Conservation (phyloP, 2,888 invertebrate species). For the Calliphora vomitoria region DNA sequence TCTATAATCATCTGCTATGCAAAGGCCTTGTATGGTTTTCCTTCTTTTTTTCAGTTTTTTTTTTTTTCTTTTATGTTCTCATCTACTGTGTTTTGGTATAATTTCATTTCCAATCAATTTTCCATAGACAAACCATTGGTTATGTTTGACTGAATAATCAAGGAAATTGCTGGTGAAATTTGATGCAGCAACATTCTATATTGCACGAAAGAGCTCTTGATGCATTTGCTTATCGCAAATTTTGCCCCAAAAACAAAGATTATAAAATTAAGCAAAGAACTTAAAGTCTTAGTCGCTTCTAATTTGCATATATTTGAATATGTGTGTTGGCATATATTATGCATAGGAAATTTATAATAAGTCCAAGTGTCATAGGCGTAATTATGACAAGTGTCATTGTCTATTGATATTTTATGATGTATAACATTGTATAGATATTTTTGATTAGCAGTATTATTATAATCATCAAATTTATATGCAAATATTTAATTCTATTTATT, state of each 20-base stretch:
- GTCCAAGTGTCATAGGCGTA: constrained; percentile 8
- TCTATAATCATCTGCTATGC: constrained; percentile 30
- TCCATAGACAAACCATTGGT: constrained; percentile 62
- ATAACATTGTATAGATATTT: not conserved
- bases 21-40: constrained; percentile 35
- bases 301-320: constrained; percentile 21
- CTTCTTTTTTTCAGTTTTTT: not conserved
- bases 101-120: constrained; percentile 70
- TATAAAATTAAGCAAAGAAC: constrained; percentile 4
- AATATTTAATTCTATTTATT: not conserved
- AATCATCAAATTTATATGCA: not conserved
- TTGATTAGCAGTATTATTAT: constrained; percentile 2
- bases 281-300: constrained; percentile 4
- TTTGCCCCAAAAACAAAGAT: not conserved
- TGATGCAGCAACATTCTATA: constrained; percentile 27
- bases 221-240: not conserved
- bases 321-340: not conserved
- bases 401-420: constrained; percentile 17
- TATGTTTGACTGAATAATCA: constrained; percentile 65
- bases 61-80: constrained; percentile 4
- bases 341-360: not conserved
- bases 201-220: not conserved
- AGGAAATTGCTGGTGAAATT: constrained; percentile 61
- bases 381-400: constrained; percentile 50
- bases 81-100: constrained; percentile 46